A percentile compares a stretch with the other conserved stretches of the same genome.
These are phyloP conservation scores for Aplidium turbinatum DNA, from an alignment of 23 tunicate genomes.

Conservation along the genomic window DNA sequence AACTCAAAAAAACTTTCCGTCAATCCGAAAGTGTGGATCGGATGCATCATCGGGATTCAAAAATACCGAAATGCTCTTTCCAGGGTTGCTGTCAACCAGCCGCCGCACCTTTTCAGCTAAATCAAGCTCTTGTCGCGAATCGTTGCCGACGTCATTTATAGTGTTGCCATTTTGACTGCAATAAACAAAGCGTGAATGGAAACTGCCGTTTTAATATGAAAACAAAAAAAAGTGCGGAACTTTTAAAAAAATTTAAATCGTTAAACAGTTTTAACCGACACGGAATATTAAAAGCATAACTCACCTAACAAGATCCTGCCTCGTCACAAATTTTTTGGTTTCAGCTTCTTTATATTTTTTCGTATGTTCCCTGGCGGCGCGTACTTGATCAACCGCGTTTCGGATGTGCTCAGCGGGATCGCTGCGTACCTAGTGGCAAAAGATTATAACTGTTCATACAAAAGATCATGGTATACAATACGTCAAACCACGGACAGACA, in stretches of 20 bases:
- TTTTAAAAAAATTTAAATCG: no score
- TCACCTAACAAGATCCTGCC: slow-evolving; percentile 32
- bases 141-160: slow-evolving; percentile 33
- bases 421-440: slow-evolving; percentile 94
- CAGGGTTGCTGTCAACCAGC: slow-evolving; percentile 95
- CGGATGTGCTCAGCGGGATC: slow-evolving; percentile 98
- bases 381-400: slow-evolving; percentile 97
- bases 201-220: no score
- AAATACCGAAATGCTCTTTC: slow-evolving; percentile 93
- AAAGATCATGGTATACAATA: no score
- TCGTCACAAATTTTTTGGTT: slow-evolving; percentile 21
- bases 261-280: no score
- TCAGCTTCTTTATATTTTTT: slow-evolving; percentile 55
- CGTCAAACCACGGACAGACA: no score
- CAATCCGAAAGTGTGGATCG: slow-evolving; percentile 92
- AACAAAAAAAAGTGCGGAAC: no score
- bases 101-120: slow-evolving; percentile 86
- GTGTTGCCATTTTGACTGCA: no score
- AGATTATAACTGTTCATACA: no score
- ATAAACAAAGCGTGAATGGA: no score
- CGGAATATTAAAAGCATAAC: no score
- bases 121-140: slow-evolving; percentile 89
- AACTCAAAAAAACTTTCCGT: slow-evolving; percentile 86
- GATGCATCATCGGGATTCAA: slow-evolving; percentile 89
- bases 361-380: slow-evolving; percentile 74